A percentile compares a stretch with the other conserved stretches of the same genome.
phyloP scores from a whole-genome alignment of 2,113 vertebrate species.

The Cyrtonyx montezumae region DNA sequence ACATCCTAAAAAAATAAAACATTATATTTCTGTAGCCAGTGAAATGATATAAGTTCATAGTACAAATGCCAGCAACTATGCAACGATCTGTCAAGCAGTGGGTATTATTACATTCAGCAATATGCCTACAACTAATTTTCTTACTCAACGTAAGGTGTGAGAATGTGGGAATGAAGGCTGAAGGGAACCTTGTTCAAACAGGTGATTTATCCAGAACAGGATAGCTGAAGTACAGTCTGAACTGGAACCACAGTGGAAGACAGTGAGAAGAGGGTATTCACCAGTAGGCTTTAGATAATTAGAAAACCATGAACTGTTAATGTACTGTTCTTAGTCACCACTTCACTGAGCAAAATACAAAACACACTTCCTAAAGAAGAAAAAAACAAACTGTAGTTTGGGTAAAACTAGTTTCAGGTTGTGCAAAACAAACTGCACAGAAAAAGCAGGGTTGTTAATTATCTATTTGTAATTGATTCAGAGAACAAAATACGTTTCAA shows the following conservation, averaged over 20 bases:
- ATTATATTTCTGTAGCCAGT: neutral
- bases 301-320: neutral
- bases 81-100: neutral
- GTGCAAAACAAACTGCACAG: neutral
- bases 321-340: neutral
- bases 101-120: neutral
- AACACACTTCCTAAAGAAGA: neutral
- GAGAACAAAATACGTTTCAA: neutral
- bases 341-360: accelerated
- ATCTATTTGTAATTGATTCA: neutral
- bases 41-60: neutral
- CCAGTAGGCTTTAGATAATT: neutral
- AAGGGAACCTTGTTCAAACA: neutral
- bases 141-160: neutral
- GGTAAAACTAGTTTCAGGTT: neutral
- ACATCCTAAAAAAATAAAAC: neutral
- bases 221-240: neutral
- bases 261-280: neutral
- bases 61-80: neutral
- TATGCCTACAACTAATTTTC: neutral
- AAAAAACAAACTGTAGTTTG: accelerated
- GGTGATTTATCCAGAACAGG: neutral
- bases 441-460: neutral
- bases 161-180: neutral
- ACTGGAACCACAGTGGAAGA: neutral